Evolutionary conservation across 2,797 vertebrate genomes (phyloP), one percentile per base, ranked within the genome.

Genomic region (Lindbergichthys nudifrons): DNA sequence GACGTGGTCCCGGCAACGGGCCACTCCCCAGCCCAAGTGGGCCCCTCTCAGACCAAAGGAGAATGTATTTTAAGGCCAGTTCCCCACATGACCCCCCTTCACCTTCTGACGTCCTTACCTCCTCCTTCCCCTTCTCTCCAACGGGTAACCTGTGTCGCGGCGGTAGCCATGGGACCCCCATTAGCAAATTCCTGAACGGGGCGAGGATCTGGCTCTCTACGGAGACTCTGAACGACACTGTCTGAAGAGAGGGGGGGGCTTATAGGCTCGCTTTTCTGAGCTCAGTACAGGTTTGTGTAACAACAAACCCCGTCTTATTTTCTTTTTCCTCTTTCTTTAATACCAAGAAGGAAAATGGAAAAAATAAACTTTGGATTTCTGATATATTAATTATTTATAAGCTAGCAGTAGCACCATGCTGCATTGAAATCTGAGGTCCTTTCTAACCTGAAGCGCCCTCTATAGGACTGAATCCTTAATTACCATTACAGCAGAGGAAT

Each of bases 201-300:
- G 97, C 98, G 80, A 98, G 95, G 86, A 98, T 97, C 84, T 99
- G 98, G 98, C 92, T 99, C 61, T 99, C 98, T 51, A 99, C 97
- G 0, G 98, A 99, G 94, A 98, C 97, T 0, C 95, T 99, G 46
- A 97, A 96, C 18, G 98, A 99, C 83, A 92, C 89, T 32, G 61
- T 94, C 30, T 95, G 87, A 94, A 72, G 45, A 60, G 23, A 23
- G 21, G 12, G 3, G 6, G 14, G 41, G 54, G 36, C 65, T 65
- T 57, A 42, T 5, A 48, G 32, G 48, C 62, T 69, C 45, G 13
- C 41, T 26, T 70, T 69, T 67, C 52, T 71, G 46, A 66, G 62
- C 58, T 77, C 52, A 73, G 3, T 45, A 3, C 16, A 75, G 67
- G 56, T 70, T 66, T 72, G 41, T 75, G 19, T 72, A 75, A 75